Evolutionary conservation across 2,888 invertebrate genomes (phyloP).

Genomic region (Troides helena): DNA sequence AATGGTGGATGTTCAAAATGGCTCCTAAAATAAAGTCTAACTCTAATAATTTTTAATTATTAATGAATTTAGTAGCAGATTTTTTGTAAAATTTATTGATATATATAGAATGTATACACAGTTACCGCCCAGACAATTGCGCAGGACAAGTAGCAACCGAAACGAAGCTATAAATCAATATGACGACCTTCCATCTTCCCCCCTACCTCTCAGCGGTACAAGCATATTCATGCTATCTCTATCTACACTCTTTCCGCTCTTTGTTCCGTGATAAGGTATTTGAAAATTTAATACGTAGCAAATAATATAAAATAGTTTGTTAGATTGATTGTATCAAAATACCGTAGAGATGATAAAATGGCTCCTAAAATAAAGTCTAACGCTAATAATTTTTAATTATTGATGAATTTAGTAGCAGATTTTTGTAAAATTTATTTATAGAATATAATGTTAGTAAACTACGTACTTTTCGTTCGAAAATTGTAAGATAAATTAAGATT

Average conservation of each 20-base stretch:
- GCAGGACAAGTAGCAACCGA: conserved; percentile 35
- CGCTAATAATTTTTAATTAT: too few species aligned
- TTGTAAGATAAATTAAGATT: not conserved
- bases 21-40: too few species aligned
- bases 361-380: too few species aligned
- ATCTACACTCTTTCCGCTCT: not conserved
- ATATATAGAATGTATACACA: too few species aligned
- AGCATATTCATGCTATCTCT: not conserved
- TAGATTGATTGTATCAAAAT: not conserved
- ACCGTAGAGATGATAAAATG: too few species aligned
- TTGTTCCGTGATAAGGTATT: not conserved
- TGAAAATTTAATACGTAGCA: not conserved
- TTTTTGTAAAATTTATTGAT: not conserved
- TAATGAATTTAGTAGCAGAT: not conserved
- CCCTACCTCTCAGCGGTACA: not conserved
- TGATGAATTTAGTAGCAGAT: not conserved
- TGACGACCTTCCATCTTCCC: not conserved
- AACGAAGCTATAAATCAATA: not conserved
- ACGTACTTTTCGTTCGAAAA: not conserved
- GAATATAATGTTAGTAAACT: not conserved
- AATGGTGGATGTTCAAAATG: too few species aligned
- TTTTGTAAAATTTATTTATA: not conserved
- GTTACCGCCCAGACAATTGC: too few species aligned
- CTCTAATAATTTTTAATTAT: too few species aligned
- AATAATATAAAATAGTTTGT: too few species aligned